Conservation (phyloP, 2,888 invertebrate species). For the Choreutis nemorana region DNA sequence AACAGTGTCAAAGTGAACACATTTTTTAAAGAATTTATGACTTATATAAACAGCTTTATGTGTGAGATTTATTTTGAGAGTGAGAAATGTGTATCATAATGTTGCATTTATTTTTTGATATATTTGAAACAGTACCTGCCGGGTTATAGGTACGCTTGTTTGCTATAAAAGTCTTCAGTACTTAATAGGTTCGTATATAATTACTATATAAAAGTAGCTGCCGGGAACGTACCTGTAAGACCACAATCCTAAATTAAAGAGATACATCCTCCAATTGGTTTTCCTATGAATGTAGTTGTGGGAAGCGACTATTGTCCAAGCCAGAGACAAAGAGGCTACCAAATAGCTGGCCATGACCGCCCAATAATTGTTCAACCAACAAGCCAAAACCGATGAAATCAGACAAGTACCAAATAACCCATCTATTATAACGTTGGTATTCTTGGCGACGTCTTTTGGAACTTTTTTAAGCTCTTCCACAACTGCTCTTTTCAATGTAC, state of each 20-base stretch:
- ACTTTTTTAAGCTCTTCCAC: slow-evolving; percentile 64
- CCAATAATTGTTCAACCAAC: slow-evolving; percentile 30
- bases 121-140: too few relatives aligned
- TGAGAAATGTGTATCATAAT: too few relatives aligned
- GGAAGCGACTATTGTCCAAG: slow-evolving; percentile 67
- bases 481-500: slow-evolving; percentile 69
- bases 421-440: slow-evolving; percentile 35
- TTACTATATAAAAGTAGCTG: too few relatives aligned
- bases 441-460: slow-evolving; percentile 22
- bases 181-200: too few relatives aligned
- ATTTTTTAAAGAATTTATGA: too few relatives aligned
- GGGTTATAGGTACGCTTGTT: too few relatives aligned
- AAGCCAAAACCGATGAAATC: slow-evolving; percentile 27
- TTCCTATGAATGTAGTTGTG: slow-evolving; percentile 84
- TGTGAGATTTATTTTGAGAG: too few relatives aligned
- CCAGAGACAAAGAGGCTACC: slow-evolving; percentile 54
- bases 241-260: slow-evolving; percentile 75
- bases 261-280: slow-evolving; percentile 82
- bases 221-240: slow-evolving; percentile 68
- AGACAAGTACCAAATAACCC: slow-evolving; percentile 37
- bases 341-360: slow-evolving; percentile 24
- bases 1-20: too few relatives aligned
- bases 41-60: too few relatives aligned
- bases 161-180: too few relatives aligned
- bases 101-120: too few relatives aligned